Base-by-base conservation (phyloP, 2,113 vertebrate genomes). In the Paramisgurnus dabryanus region DNA sequence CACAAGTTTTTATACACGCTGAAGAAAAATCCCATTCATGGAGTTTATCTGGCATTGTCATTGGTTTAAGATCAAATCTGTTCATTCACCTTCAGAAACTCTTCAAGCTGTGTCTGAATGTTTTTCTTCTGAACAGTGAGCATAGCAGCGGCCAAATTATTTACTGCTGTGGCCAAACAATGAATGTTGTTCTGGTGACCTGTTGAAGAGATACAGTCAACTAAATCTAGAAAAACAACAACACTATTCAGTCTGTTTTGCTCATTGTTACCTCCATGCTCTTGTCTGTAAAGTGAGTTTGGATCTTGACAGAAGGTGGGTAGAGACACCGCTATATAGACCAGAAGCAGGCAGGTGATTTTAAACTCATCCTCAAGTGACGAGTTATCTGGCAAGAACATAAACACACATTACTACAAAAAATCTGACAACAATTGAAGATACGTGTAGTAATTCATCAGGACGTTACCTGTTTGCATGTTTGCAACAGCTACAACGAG, bases 131-230 rank as follows among this genome's bases (percentile, higher is more conserved):
- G 94, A 7, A 95, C 39, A 0, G 95, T 98, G 87, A 97, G 96
- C 89, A 98, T 95, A n/a, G 96, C 96, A 6, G 95, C 95, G 0
- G 94, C 89, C 12, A 98, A 88, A 50, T 97, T 95, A 81, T 95
- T 96, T 80, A 98, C 92, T 12, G 94, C 94, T 73, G 91, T 92
- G 66, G 95, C 95, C 84, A 98, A 86, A 89, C 96, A 99, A 87
- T 99, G 96, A 83, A 94, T 92, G 89, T 98, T 98, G 91, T 98
- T 99, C 84, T 90, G 93, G 86, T 95, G 94, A 27, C 96, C 96
- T 98, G 79, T 4, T 76, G 61, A 63, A 9, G 12, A 70, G 15
- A 15, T 41, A 53, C 50, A 39, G 15, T n/a, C 34, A 55, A 82
- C 68, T 39, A 53, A 66, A 49, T 49, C 47, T 11, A 34, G 27